These are phyloP conservation scores for Promerops cafer DNA, from an alignment of 2,113 vertebrate species.

Conservation along the genomic window DNA sequence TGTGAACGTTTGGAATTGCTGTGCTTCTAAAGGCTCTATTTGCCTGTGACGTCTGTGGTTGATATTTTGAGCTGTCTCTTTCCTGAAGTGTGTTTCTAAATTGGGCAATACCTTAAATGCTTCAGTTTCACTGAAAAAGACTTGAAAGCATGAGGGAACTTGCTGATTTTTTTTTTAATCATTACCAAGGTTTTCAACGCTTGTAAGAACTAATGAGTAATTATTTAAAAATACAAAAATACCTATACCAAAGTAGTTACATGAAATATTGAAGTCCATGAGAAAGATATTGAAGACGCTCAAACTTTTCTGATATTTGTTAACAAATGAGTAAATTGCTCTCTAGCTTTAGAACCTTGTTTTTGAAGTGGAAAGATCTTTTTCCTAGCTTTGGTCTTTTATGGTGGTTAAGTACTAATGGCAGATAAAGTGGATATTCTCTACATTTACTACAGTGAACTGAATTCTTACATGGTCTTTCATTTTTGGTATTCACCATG, in stretches of 20 bases:
- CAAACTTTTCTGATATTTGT: neutral
- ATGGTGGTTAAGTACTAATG: neutral
- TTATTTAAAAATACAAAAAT: neutral
- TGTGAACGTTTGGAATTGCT: neutral
- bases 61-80: neutral
- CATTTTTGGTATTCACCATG: neutral
- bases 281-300: neutral
- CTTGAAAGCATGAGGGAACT: neutral
- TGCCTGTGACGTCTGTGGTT: neutral
- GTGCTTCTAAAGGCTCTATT: neutral
- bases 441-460: neutral
- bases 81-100: slow-evolving; percentile 17
- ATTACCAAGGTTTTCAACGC: neutral
- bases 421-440: neutral
- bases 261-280: neutral
- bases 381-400: neutral
- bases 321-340: neutral
- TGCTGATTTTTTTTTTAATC: neutral
- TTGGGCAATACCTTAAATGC: neutral
- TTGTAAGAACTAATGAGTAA: neutral
- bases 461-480: neutral
- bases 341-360: neutral
- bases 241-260: neutral
- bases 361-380: neutral
- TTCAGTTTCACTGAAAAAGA: neutral